These are phyloP conservation scores for Melanostoma mellinum DNA, from an alignment of 2,888 invertebrate genomes.

Conservation along the genomic window DNA sequence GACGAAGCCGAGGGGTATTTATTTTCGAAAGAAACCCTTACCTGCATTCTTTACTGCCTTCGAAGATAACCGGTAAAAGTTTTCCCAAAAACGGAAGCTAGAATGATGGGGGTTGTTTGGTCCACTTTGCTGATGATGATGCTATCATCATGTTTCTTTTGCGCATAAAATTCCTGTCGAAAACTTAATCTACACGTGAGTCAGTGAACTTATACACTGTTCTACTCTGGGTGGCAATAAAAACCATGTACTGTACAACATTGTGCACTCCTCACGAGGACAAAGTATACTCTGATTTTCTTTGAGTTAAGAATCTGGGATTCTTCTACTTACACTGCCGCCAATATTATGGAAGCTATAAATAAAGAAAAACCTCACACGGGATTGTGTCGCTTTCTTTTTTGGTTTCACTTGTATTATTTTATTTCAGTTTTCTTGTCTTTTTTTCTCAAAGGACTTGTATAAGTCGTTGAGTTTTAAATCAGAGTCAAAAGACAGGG, in stretches of 20 bases:
- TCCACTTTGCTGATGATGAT: constrained; percentile 51
- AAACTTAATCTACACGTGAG: constrained; percentile 73
- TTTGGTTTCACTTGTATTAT: background rate
- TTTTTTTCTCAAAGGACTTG: constrained; percentile 35
- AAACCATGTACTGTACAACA: constrained; percentile 71
- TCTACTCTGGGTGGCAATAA: constrained; percentile 59
- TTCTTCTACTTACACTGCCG: constrained; percentile 59
- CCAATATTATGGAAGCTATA: constrained; percentile 68
- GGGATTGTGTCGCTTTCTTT: constrained; percentile 48
- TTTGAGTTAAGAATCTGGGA: constrained; percentile 67
- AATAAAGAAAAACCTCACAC: constrained; percentile 54
- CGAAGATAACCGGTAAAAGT: constrained; percentile 50
- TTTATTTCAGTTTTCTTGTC: background rate
- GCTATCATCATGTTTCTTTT: constrained; percentile 64
- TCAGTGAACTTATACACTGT: constrained; percentile 64
- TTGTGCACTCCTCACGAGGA: constrained; percentile 52
- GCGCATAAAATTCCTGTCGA: constrained; percentile 70
- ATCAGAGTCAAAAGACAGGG: constrained; percentile 61
- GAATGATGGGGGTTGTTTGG: constrained; percentile 21
- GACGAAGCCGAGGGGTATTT: background rate
- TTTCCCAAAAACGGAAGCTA: background rate
- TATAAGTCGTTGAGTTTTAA: constrained; percentile 64
- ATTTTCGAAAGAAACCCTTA: constrained; percentile 47
- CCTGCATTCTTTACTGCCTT: constrained; percentile 54
- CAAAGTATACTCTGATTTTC: constrained; percentile 56